Percentiles rank a stretch among this genome's conserved stretches.
Evolutionary conservation across 2,113 vertebrate species (phyloP).

Genomic region (Gallinago undulata): DNA sequence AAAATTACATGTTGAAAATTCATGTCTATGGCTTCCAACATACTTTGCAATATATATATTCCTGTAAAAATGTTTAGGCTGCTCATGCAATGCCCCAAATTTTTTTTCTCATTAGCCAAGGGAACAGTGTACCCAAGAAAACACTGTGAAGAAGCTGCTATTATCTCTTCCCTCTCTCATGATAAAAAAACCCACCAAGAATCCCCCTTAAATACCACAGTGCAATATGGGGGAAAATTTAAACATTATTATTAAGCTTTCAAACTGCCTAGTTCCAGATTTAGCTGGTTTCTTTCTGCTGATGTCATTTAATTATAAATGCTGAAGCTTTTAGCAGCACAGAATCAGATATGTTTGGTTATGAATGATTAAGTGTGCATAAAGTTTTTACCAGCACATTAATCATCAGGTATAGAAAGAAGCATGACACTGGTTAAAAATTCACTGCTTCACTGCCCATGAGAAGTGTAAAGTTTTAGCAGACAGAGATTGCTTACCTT

Average conservation of each 20-base stretch:
- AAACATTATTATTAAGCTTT: slow-evolving; percentile 31
- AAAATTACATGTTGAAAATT: not conserved
- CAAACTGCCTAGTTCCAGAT: slow-evolving; percentile 13
- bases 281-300: slow-evolving; percentile 24
- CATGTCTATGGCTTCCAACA: not conserved
- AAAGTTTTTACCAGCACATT: slow-evolving; percentile 73
- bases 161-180: not conserved
- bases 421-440: slow-evolving; percentile 60
- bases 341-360: slow-evolving; percentile 54
- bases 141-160: not conserved
- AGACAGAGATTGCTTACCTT: not conserved
- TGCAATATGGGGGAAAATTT: not conserved
- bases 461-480: slow-evolving; percentile 6
- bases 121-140: not conserved
- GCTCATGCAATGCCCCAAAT: not conserved
- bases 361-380: slow-evolving; percentile 74
- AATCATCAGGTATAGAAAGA: slow-evolving; percentile 58
- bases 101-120: not conserved
- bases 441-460: slow-evolving; percentile 7
- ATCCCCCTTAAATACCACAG: not conserved
- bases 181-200: not conserved
- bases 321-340: slow-evolving; percentile 66
- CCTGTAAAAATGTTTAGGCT: not conserved
- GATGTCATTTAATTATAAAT: slow-evolving; percentile 72
- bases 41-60: not conserved